Evolutionary conservation across 2,113 vertebrate genomes (phyloP).

Genomic region (Larimichthys polyactis): DNA sequence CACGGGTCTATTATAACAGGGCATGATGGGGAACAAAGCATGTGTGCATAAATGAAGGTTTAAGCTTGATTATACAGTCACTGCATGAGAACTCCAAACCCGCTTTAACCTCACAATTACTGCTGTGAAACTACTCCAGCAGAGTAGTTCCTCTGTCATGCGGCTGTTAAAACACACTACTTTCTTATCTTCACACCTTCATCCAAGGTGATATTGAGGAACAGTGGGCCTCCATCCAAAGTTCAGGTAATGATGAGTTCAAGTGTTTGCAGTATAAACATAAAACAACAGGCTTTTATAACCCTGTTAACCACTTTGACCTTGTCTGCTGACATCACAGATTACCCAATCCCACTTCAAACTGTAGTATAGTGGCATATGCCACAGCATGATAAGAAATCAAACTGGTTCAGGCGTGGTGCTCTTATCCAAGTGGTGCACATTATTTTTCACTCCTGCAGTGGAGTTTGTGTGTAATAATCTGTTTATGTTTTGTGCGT

Average conservation of each 20-base stretch:
- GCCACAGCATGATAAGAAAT: conserved; percentile 40
- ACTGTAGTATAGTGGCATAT: neutral
- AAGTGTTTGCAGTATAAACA: conserved; percentile 65
- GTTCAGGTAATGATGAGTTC: conserved; percentile 17
- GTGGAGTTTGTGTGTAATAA: neutral
- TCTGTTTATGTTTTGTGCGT: neutral
- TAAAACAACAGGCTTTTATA: neutral
- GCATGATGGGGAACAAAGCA: too few species aligned
- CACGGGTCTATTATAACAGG: neutral
- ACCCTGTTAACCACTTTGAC: conserved; percentile 35
- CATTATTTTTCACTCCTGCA: neutral
- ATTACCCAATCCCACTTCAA: neutral
- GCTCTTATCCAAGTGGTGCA: conserved; percentile 46
- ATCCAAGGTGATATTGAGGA: conserved; percentile 63
- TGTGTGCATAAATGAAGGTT: neutral
- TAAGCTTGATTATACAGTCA: neutral
- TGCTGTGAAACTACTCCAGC: neutral
- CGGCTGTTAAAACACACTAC: conserved; percentile 6
- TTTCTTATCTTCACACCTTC: conserved; percentile 49
- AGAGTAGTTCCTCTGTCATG: neutral
- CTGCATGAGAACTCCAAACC: neutral
- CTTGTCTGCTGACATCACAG: conserved; percentile 4
- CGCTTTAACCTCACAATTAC: neutral
- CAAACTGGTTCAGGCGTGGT: conserved; percentile 13
- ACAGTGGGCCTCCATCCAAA: conserved; percentile 22